These are phyloP conservation scores for Polia nebulosa DNA, from an alignment of 2,888 invertebrate genomes.

Conservation along the genomic window DNA sequence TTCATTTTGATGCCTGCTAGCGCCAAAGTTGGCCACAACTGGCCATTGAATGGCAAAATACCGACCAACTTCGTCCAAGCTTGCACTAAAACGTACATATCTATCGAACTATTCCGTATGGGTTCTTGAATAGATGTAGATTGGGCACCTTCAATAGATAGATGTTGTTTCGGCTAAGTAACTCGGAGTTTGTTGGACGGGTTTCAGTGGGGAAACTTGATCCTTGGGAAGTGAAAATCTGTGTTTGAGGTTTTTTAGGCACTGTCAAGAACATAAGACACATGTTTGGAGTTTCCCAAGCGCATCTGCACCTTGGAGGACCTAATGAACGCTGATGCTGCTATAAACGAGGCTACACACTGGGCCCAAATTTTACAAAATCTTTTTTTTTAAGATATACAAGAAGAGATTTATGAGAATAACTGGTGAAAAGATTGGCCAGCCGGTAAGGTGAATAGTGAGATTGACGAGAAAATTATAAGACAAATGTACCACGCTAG, in stretches of 20 bases:
- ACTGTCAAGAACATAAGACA: too few species aligned
- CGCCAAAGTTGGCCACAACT: slow-evolving; percentile 56
- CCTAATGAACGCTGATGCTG: too few species aligned
- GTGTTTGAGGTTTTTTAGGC: slow-evolving; percentile 5
- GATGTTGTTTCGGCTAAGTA: slow-evolving; percentile 44
- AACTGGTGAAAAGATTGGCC: not conserved
- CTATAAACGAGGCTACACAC: too few species aligned
- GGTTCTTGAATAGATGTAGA: slow-evolving; percentile 42
- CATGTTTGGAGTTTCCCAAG: too few species aligned
- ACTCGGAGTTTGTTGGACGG: slow-evolving; percentile 9
- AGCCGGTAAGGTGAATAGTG: too few species aligned
- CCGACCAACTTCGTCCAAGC: slow-evolving; percentile 62
- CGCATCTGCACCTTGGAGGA: too few species aligned
- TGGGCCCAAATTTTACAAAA: too few species aligned
- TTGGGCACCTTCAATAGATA: slow-evolving; percentile 33
- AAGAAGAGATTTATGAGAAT: too few species aligned
- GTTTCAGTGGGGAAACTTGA: slow-evolving; percentile 7
- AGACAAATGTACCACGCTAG: not conserved
- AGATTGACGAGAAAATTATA: too few species aligned
- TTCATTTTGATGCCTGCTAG: slow-evolving; percentile 38
- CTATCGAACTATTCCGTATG: slow-evolving; percentile 51
- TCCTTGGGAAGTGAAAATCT: not conserved
- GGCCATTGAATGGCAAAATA: slow-evolving; percentile 54
- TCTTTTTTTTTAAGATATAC: too few species aligned
- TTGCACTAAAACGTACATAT: slow-evolving; percentile 51